Base-by-base conservation (phyloP, 2,888 invertebrate species). In the Euplagia quadripunctaria region DNA sequence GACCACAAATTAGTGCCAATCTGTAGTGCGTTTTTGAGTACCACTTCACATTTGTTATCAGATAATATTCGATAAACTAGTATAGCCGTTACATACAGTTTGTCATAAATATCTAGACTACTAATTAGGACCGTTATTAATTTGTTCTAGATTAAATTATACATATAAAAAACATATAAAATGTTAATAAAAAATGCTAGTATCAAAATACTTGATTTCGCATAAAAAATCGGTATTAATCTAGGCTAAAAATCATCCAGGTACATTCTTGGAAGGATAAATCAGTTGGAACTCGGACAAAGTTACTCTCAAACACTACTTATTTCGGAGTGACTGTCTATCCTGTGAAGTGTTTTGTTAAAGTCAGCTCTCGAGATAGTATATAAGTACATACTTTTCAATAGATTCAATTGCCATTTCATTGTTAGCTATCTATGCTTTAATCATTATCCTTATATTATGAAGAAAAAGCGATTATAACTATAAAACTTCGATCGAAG, bases 51-150 rank as follows among this genome's bases (percentile, higher is more conserved):
- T 43, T 17, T 55, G 9, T 42, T 43, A 43, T 64, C 64, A 17
- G 43, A 64, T 64, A 43, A 64, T 61, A 61, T 61, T 61, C 31
- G 31, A 61, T n/a, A n/a, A 43, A 43, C 43, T 43, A 64, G 64
- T 64, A 64, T n/a, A 64, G 16, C 64, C 42, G 64, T 43, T 64
- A 42, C 42, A 31, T 31, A 61, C 31, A 61, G 31, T 31, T 61
- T 61, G 61, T 14, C 61, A 31, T 31, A 0, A 49, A 49, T 68
- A 9, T 4, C 20, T 41, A 9, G 17, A 17, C 16, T 31, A 61
- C 61, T 31, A 31, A 61, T 61, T 61, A 61, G 12, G 6, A 31
- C 61, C 61, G 61, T 61, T 61, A 61, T 61, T 61, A 31, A 61
- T 31, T 61, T 7, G 61, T 61, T 31, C 61, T 61, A 31, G 31